Base-by-base conservation (phyloP, 2,113 vertebrate species). In the Pavo muticus region DNA sequence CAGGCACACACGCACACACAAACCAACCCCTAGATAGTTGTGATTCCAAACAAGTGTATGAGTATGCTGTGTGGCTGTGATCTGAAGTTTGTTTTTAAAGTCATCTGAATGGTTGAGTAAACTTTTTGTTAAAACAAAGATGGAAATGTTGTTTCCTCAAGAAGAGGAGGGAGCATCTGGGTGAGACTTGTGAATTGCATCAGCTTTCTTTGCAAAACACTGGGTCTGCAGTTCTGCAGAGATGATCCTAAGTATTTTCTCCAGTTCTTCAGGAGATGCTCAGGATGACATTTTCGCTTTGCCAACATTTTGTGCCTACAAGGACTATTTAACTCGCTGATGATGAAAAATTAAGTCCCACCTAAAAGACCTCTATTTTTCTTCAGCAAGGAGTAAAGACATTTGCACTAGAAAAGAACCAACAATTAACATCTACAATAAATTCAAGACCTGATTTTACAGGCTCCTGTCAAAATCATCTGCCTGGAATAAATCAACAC, bases 401-500 rank as follows among this genome's bases (percentile, higher is more conserved):
- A 96, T 98, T 97, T 97, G 90, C 95, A 96, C 94, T 94, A 93
- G 96, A 97, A 98, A 97, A 94, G 80, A 77, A 88, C 88, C 93
- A 95, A 97, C 97, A 98, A 98, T 98, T 98, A 98, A 97, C 95
- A 96, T 90, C 93, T 96, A 97, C 97, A 97, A 97, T 97, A 98
- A 98, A 98, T 96, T 95, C 88, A 97, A 91, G 88, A 98, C 97
- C 98, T 98, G 97, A 98, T 98, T 99, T 98, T 98, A 98, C 97
- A 96, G 96, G 94, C 95, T 97, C 90, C 97, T 98, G 98, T 98
- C 98, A 97, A 98, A 98, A 97, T 96, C 97, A 98, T 98, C 98
- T 99, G 98, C 97, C 97, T 97, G 93, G 89, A 95, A 97, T 98
- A 98, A 99, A 98, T 98, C 98, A 98, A 95, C 95, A 96, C 57